Base-by-base conservation (phyloP, 2,888 invertebrate species). In the Griposia aprilina region DNA sequence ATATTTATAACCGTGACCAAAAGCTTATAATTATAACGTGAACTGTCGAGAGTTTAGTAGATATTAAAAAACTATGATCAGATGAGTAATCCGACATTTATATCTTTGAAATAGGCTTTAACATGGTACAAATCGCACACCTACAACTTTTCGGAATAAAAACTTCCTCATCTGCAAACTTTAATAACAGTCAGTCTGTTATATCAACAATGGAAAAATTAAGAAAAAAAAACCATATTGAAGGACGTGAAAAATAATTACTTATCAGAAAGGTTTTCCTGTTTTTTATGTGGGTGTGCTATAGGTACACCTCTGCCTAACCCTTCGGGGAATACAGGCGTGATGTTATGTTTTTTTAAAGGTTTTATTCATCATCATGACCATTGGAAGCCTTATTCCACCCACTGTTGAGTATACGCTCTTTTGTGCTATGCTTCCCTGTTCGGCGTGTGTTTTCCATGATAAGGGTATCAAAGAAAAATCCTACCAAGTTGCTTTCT, bases 1-100 rank as follows among this genome's bases (percentile, higher is more conserved):
- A 74, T 85, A 83, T 83, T 81, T 69, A 76, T 85, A 85, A 59
- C 77, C 66, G 67, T 63, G 82, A 77, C 66, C 73, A 67, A 62
- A 66, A 62, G 45, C 65, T 72, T 68, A 62, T 76, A 67, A 67
- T 72, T 62, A 67, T 71, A 83, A 15, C 59, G 69, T 84, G 26
- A 67, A 71, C 60, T 57, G 26, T 74, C 20, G 36, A 45, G 52
- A 45, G 63, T 26, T 81, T 69, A 36, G 55, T 73, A 45, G 36
- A 55, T 55, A 66, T 73, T 36, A 60, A 73, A 66, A 36, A 36
- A 36, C 8, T 66, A 45, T n/a, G 57, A 41, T 57, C 50, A 59
- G 48, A 75, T 68, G 48, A 57, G 13, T 62, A 60, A 81, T 15
- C 45, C 17, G 48, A 65, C 17, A 50, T 52, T 10, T 63, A 1